Conservation (phyloP, 2,113 vertebrate genomes). For the Brienomyrus brachyistius region DNA sequence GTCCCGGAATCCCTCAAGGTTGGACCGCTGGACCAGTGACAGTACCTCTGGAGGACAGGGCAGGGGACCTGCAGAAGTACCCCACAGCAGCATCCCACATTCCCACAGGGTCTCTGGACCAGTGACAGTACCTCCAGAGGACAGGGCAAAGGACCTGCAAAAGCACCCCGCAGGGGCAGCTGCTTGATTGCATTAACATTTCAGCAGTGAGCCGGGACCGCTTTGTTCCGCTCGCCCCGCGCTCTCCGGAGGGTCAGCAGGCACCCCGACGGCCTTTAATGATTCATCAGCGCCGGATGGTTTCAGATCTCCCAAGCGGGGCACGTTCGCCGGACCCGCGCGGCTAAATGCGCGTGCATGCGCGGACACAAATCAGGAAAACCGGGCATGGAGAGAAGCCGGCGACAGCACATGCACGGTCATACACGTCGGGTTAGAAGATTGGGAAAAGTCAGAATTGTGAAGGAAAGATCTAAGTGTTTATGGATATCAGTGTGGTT, state of each 20-base stretch:
- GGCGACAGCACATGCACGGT: background rate
- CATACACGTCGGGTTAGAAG: background rate
- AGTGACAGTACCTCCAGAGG: background rate
- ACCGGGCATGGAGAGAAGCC: background rate
- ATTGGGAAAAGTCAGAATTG: background rate
- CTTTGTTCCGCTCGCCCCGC: background rate
- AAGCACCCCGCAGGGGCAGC: background rate
- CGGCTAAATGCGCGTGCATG: background rate
- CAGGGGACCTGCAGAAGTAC: background rate
- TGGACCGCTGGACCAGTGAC: background rate
- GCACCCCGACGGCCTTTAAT: constrained; percentile 28
- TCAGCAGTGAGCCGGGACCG: constrained; percentile 10
- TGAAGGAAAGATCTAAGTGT: background rate
- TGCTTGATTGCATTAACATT: constrained; percentile 33
- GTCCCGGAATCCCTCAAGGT: background rate
- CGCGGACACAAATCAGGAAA: background rate
- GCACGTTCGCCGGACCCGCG: background rate
- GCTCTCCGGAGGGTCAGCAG: background rate
- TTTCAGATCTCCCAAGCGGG: constrained; percentile 30
- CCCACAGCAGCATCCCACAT: background rate
- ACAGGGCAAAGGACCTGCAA: background rate
- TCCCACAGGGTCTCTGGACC: background rate
- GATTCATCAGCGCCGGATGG: constrained; percentile 33
- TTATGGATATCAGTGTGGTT: background rate
- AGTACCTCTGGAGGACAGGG: background rate